Conservation (phyloP, 2,888 invertebrate species). For the Amiota communis region DNA sequence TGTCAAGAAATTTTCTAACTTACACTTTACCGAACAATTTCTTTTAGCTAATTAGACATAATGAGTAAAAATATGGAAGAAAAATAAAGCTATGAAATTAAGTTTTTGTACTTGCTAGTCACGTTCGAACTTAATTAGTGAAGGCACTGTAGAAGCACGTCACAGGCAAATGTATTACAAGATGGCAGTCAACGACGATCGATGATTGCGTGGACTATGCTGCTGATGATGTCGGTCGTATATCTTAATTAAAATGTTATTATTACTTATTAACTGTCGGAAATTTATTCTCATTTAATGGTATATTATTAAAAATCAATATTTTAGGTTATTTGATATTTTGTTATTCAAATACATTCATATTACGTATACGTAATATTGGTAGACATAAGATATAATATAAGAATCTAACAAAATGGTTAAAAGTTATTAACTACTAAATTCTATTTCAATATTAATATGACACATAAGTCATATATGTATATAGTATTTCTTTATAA, state of each 20-base stretch:
- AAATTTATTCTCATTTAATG: background rate
- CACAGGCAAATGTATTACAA: conserved; percentile 14
- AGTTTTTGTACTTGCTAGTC: conserved; percentile 64
- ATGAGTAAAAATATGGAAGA: conserved; percentile 13
- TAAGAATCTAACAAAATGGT: no score
- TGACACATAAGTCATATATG: no score
- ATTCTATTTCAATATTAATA: no score
- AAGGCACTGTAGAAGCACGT: conserved; percentile 53
- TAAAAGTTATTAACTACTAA: background rate
- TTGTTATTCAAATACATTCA: background rate
- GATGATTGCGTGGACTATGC: conserved; percentile 36
- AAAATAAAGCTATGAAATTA: conserved; percentile 48
- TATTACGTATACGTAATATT: background rate
- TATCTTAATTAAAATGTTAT: conserved; percentile 67
- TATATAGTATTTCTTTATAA: no score
- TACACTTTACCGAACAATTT: background rate
- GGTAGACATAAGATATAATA: background rate
- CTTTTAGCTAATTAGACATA: conserved; percentile 12
- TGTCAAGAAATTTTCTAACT: no score
- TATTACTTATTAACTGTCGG: conserved; percentile 52
- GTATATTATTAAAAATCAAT: background rate
- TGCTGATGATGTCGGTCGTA: conserved; percentile 58
- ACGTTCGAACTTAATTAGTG: conserved; percentile 67
- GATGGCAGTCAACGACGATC: conserved; percentile 10
- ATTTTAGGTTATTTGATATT: conserved; percentile 12